phyloP scores from a whole-genome alignment of 2,888 invertebrate genomes.

The Zaprionus obscuricornis region DNA sequence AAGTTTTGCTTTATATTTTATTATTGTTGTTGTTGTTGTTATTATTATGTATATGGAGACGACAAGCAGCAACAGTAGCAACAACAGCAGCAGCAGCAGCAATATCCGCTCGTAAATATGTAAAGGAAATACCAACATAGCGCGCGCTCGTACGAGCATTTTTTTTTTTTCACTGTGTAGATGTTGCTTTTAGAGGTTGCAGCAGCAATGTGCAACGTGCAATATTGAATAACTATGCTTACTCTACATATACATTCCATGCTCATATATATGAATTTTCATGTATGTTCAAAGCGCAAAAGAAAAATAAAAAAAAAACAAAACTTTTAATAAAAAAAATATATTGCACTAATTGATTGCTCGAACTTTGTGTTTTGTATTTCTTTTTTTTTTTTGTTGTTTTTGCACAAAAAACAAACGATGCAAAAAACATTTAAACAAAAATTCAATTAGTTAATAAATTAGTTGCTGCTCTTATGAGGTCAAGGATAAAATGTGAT shows the following conservation, averaged over 20 bases:
- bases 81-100: constrained; percentile 14
- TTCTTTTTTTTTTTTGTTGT: constrained; percentile 12
- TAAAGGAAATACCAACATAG: constrained; percentile 50
- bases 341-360: constrained; percentile 60
- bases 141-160: constrained; percentile 11
- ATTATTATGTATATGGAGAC: constrained; percentile 18
- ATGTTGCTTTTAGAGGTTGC: too few relatives aligned
- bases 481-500: constrained; percentile 53
- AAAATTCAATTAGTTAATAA: constrained; percentile 49
- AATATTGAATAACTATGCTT: too few relatives aligned
- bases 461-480: too few relatives aligned
- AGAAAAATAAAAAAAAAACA: constrained; percentile 3
- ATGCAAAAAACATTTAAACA: constrained; percentile 2
- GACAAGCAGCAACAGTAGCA: constrained; percentile 3
- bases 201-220: too few relatives aligned
- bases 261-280: too few relatives aligned
- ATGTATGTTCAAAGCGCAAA: constrained; percentile 12
- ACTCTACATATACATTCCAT: too few relatives aligned
- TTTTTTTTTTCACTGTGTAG: constrained; percentile 42
- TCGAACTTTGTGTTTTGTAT: constrained; percentile 9
- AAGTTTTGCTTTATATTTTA: constrained; percentile 29
- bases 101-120: constrained; percentile 20
- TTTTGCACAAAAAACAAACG: constrained; percentile 9
- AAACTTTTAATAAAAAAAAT: constrained; percentile 12
- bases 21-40: constrained; percentile 1